phyloP scores from a whole-genome alignment of 2,888 invertebrate species.

The Troides aeacus region DNA sequence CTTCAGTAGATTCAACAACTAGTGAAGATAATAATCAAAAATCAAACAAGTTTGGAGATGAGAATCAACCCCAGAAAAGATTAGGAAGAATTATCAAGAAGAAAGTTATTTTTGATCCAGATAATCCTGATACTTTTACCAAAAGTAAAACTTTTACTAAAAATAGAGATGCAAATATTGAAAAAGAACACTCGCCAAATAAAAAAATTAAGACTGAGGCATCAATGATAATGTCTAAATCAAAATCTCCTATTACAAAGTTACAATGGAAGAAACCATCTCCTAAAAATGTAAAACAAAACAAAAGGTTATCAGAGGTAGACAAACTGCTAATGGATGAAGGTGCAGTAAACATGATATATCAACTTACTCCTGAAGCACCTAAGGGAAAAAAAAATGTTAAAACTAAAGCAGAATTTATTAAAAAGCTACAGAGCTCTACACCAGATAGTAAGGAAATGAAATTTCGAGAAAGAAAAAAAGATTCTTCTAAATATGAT shows the following conservation, averaged over 20 bases:
- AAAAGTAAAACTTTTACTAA: constrained; percentile 58
- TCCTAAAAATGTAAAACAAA: constrained; percentile 72
- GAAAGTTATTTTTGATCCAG: constrained; percentile 87
- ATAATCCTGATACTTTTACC: constrained; percentile 78
- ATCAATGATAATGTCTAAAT: constrained; percentile 47
- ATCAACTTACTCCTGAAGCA: constrained; percentile 84
- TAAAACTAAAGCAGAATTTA: constrained; percentile 80
- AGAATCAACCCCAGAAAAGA: constrained; percentile 60
- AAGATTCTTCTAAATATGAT: constrained; percentile 57
- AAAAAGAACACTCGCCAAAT: constrained; percentile 44
- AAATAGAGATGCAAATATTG: constrained; percentile 48
- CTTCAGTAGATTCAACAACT: constrained; percentile 46
- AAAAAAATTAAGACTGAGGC: constrained; percentile 58
- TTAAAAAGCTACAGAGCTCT: constrained; percentile 80
- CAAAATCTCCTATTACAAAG: constrained; percentile 63
- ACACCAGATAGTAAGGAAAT: constrained; percentile 68
- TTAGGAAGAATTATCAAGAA: constrained; percentile 83
- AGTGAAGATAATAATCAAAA: constrained; percentile 47
- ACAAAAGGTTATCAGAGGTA: constrained; percentile 84
- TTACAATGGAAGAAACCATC: constrained; percentile 72
- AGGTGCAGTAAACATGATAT: constrained; percentile 92
- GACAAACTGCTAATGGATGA: constrained; percentile 90
- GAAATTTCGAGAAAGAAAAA: constrained; percentile 77
- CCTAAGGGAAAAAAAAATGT: constrained; percentile 74
- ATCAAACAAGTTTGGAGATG: constrained; percentile 53